Conservation (phyloP, 2,113 vertebrate species). For the Bos taurus region DNA sequence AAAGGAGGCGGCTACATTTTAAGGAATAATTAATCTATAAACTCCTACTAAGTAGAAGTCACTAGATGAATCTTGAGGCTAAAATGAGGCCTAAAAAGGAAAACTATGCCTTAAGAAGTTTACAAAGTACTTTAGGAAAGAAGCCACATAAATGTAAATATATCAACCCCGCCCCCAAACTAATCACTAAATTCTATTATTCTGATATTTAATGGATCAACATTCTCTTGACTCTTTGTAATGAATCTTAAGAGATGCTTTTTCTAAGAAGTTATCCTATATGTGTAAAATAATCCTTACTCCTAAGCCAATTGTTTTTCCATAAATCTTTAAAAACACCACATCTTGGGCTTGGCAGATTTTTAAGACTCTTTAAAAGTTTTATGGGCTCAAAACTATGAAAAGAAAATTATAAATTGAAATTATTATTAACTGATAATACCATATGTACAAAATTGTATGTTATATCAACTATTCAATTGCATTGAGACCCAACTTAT, state of each 20-base stretch:
- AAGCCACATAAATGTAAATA: background rate
- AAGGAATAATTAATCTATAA: background rate
- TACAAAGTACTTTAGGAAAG: background rate
- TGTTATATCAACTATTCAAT: background rate
- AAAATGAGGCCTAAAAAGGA: background rate
- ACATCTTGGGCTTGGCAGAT: background rate
- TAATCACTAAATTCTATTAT: background rate
- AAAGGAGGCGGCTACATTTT: background rate
- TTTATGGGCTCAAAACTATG: background rate
- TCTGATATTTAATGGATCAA: background rate
- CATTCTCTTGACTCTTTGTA: background rate
- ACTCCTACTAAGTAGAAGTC: background rate
- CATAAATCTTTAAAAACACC: background rate
- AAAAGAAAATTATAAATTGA: background rate
- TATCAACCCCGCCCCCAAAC: background rate
- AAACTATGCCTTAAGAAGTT: background rate
- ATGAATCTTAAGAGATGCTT: background rate
- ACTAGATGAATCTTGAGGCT: background rate
- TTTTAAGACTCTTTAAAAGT: background rate
- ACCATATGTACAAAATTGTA: background rate
- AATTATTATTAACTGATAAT: background rate
- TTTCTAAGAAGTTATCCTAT: background rate
- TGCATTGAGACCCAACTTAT: background rate
- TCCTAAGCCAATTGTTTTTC: background rate
- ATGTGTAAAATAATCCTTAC: background rate